A percentile compares a stretch with the other conserved stretches of the same genome.
phyloP scores from a whole-genome alignment of 2,888 invertebrate genomes.

The Cloeon dipterum region DNA sequence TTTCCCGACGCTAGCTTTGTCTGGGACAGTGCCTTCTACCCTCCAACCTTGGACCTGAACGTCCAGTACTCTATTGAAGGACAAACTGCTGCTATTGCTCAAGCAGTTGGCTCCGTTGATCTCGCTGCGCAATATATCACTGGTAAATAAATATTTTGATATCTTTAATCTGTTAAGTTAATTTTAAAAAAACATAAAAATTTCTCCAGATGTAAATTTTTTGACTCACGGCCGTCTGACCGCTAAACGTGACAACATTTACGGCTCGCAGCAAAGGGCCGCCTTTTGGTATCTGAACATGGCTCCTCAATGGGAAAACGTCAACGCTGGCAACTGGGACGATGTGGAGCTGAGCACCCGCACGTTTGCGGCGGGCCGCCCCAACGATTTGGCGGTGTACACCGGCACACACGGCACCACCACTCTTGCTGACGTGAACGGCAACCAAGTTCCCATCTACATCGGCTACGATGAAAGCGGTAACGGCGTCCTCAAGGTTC shows the following conservation, averaged over 20 bases:
- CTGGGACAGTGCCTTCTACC: slow-evolving; percentile 26
- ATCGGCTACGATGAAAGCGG: slow-evolving; percentile 18
- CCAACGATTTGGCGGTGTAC: slow-evolving; percentile 15
- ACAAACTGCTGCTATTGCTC: slow-evolving; percentile 10
- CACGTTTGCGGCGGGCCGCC: slow-evolving; percentile 16
- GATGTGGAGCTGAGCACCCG: slow-evolving; percentile 23
- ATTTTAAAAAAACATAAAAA: too few species aligned
- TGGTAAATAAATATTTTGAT: too few species aligned
- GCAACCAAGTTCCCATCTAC: slow-evolving; percentile 11
- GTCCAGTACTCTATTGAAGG: slow-evolving; percentile 12
- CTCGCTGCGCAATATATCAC: slow-evolving; percentile 12
- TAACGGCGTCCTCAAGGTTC: slow-evolving; percentile 25
- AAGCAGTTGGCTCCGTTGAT: slow-evolving; percentile 11
- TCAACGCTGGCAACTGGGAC: slow-evolving; percentile 34
- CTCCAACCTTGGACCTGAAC: slow-evolving; percentile 10
- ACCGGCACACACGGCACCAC: slow-evolving; percentile 16
- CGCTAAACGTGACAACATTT: slow-evolving; percentile 37
- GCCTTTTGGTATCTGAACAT: slow-evolving; percentile 39
- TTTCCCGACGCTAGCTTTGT: too few species aligned
- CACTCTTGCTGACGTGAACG: slow-evolving; percentile 13
- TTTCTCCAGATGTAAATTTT: too few species aligned
- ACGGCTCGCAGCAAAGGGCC: slow-evolving; percentile 28
- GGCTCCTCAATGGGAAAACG: slow-evolving; percentile 40
- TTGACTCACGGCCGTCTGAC: slow-evolving; percentile 35
- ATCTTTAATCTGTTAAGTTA: too few species aligned